Conservation (phyloP, 2,888 invertebrate species). For the Pseudolycoriella hygida region DNA sequence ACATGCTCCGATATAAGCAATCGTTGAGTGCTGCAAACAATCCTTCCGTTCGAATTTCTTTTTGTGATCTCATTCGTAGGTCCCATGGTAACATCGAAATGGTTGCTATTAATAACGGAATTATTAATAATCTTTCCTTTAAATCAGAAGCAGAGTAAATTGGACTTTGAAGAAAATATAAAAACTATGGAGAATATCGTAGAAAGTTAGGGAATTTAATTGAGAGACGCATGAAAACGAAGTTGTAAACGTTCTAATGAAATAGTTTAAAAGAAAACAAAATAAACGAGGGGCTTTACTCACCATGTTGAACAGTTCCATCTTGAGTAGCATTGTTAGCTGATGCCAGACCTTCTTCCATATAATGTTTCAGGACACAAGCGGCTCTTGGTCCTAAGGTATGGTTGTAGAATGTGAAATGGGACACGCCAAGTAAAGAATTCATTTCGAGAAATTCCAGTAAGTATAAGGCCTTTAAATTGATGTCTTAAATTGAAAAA, state of each 20-base stretch:
- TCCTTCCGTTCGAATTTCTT: constrained; percentile 83
- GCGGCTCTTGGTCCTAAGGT: constrained; percentile 63
- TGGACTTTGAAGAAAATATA: no score
- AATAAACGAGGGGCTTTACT: no score
- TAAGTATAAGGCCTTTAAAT: constrained; percentile 50
- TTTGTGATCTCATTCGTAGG: constrained; percentile 69
- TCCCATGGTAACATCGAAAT: constrained; percentile 37
- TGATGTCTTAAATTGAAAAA: not conserved
- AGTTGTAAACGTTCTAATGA: no score
- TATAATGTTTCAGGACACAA: constrained; percentile 54
- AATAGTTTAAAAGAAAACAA: no score
- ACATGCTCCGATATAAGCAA: constrained; percentile 83
- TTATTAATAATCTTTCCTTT: no score
- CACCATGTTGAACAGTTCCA: not conserved
- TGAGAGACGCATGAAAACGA: no score
- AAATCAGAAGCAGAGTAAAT: no score
- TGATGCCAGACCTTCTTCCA: constrained; percentile 10
- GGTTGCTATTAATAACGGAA: constrained; percentile 11
- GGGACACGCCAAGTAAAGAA: constrained; percentile 61
- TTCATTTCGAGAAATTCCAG: constrained; percentile 83
- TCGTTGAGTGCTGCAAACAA: constrained; percentile 85
- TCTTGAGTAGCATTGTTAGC: not conserved
- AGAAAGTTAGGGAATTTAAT: no score
- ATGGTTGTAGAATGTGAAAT: constrained; percentile 84
- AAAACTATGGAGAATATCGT: no score